Evolutionary conservation across 2,888 invertebrate species (phyloP).

Genomic region (Caenorhabditis imperialis): DNA sequence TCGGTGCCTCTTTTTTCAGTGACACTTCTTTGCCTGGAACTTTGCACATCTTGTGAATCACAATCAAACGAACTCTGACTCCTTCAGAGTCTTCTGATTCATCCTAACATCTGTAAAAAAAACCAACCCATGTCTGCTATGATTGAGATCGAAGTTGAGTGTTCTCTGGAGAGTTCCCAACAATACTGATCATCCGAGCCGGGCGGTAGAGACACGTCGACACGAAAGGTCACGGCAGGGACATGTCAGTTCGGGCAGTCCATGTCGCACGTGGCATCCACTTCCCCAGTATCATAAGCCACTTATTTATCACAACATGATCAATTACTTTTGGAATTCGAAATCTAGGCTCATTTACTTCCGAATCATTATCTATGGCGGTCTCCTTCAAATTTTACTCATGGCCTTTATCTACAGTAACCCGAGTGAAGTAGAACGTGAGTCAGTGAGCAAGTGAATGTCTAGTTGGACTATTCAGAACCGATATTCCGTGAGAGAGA

Average conservation of each 20-base stretch:
- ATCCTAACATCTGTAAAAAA: too few species aligned
- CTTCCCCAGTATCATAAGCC: too few species aligned
- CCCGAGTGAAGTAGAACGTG: neutral
- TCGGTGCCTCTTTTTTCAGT: constrained; percentile 39
- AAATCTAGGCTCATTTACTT: too few species aligned
- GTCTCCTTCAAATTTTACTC: too few species aligned
- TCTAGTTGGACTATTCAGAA: neutral
- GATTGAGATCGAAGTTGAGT: constrained; percentile 15
- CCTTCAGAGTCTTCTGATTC: too few species aligned
- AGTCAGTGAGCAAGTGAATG: neutral
- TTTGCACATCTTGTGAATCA: neutral
- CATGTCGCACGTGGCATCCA: too few species aligned
- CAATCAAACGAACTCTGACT: neutral
- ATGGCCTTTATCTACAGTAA: neutral
- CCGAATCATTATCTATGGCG: too few species aligned
- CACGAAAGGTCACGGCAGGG: neutral
- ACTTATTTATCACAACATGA: too few species aligned
- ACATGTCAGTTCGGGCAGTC: too few species aligned
- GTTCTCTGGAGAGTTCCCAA: neutral
- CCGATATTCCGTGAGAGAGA: neutral
- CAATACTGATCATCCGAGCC: neutral
- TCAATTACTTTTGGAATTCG: too few species aligned
- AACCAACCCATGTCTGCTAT: constrained; percentile 9
- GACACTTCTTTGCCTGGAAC: constrained; percentile 18
- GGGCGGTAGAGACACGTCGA: neutral